phyloP scores from a whole-genome alignment of 1,140 invertebrate species.

The Melitaea cinxia region DNA sequence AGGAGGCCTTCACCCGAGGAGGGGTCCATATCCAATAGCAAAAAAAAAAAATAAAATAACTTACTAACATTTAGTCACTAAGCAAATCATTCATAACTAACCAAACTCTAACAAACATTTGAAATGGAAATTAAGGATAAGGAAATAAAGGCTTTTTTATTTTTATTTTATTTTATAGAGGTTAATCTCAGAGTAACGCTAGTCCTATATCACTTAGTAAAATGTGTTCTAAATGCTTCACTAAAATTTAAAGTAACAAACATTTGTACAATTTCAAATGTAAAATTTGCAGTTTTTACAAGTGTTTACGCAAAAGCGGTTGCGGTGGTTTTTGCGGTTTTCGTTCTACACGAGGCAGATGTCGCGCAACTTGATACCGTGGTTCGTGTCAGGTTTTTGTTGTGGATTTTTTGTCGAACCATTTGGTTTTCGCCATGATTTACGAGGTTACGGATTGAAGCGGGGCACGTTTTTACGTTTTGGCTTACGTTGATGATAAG shows the following conservation, averaged over 20 bases:
- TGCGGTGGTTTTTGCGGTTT: neutral
- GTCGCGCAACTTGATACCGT: constrained; percentile 52
- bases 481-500: neutral
- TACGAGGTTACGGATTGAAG: constrained; percentile 34
- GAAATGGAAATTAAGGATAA: too few relatives aligned
- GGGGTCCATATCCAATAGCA: too few relatives aligned
- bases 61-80: too few relatives aligned
- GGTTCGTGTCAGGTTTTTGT: constrained; percentile 58
- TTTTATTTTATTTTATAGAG: too few relatives aligned
- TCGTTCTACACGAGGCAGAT: constrained; percentile 46
- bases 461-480: neutral
- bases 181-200: too few relatives aligned
- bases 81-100: too few relatives aligned
- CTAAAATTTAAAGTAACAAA: neutral
- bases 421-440: constrained; percentile 59
- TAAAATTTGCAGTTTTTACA: neutral
- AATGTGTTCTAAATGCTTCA: too few relatives aligned
- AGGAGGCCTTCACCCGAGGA: too few relatives aligned
- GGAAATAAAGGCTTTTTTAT: too few relatives aligned
- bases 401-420: constrained; percentile 39
- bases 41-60: too few relatives aligned
- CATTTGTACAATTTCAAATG: neutral
- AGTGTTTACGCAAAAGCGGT: neutral
- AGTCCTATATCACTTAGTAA: too few relatives aligned
- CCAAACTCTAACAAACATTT: too few relatives aligned